Base-by-base conservation (phyloP, 2,888 invertebrate species). In the Chymomyza caudatula region DNA sequence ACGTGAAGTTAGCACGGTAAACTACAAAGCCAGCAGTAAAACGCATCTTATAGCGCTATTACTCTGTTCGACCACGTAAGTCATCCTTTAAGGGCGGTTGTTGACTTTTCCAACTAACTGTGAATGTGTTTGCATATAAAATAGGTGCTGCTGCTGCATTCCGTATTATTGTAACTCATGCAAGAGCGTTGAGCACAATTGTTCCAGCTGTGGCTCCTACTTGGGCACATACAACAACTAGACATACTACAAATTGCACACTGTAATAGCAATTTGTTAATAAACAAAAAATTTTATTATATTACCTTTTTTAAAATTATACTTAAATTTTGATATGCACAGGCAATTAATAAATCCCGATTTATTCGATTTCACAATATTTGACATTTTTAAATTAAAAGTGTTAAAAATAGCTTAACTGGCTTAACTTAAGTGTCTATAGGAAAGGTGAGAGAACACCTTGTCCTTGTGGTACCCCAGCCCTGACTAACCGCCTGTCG, bases 101-200 rank as follows among this genome's bases (percentile, higher is more conserved):
- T 25, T 6, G 4, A 25, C 5, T 25, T 25, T 4, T 4, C 5
- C 2, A 37, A 37, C 8, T 37, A 37, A 37, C 11, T 37, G 29
- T 11, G 2, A 11, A 11, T 1, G 3, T 37, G 29, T 37, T 37
- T 37, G 3, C 11, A 37, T 47, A 15, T 13, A 2, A n/a, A 0
- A 44, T 17, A 67, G 75, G 20, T 88, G 85, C 49, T 88, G 86
- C 64, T 77, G 73, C 29, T 87, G 88, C 63, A 73, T 88, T 29
- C 88, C 87, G 0, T 87, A 87, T 58, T 80, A 75, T 44, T 61
- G 80, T 61, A 71, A 89, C 53, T 85, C 76, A 44, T 89, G 88
- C 61, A 87, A 87, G 69, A 88, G 76, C 68, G 81, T 87, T 29
- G 76, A 79, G 2, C 88, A 88, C 67, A 76, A 67, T 47, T 88